These are phyloP conservation scores for Tromatobia lineatoria DNA, from an alignment of 2,888 invertebrate genomes.

Conservation along the genomic window DNA sequence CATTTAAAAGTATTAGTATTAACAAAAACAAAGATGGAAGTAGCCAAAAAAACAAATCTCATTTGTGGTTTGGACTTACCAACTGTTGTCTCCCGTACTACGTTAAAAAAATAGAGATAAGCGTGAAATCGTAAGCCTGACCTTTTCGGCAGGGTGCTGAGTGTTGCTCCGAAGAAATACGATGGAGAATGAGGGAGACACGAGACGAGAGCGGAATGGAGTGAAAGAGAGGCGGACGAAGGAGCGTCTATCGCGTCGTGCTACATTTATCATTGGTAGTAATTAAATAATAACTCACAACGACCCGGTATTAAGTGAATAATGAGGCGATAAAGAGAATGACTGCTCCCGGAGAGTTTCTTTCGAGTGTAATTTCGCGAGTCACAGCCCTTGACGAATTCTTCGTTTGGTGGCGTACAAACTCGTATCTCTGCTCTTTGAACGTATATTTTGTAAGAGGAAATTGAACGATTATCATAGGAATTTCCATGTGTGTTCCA, in stretches of 20 bases:
- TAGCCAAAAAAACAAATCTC: neutral
- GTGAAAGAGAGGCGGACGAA: slow-evolving; percentile 55
- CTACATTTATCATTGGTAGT: slow-evolving; percentile 79
- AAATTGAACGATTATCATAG: neutral
- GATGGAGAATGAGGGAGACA: slow-evolving; percentile 30
- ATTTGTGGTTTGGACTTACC: neutral
- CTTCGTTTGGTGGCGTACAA: neutral
- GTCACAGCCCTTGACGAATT: slow-evolving; percentile 10
- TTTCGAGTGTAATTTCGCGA: slow-evolving; percentile 48
- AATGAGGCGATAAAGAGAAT: slow-evolving; percentile 76
- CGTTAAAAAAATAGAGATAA: slow-evolving; percentile 63
- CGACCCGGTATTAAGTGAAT: slow-evolving; percentile 79
- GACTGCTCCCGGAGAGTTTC: slow-evolving; percentile 48
- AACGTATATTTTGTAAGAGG: neutral
- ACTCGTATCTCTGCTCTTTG: neutral
- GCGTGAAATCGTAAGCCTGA: slow-evolving; percentile 57
- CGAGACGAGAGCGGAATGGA: slow-evolving; percentile 13
- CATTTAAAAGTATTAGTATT: too few relatives aligned
- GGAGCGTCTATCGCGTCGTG: slow-evolving; percentile 75
- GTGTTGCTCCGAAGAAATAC: slow-evolving; percentile 33
- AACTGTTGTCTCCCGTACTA: neutral
- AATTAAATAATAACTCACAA: slow-evolving; percentile 82
- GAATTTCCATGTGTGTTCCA: slow-evolving; percentile 11
- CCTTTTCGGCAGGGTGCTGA: slow-evolving; percentile 54
- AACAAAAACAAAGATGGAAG: slow-evolving; percentile 7